A percentile compares a stretch with the other conserved stretches of the same genome.
phyloP scores from a whole-genome alignment of 23 tunicate genomes.

The Pegea sp. region DNA sequence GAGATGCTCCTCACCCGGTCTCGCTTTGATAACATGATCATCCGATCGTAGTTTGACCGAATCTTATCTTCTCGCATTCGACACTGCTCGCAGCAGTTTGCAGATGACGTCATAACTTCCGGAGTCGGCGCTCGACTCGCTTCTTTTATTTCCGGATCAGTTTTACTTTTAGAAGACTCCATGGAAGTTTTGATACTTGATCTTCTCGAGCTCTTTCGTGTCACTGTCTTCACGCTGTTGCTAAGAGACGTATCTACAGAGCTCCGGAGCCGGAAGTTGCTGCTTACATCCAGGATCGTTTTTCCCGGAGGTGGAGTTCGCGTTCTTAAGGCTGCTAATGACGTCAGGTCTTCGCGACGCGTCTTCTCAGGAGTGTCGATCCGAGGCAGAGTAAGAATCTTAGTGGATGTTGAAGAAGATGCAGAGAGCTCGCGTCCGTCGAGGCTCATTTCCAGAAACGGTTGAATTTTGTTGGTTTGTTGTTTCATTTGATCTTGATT shows the following conservation, averaged over 20 bases:
- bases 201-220: neutral
- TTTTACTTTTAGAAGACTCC: too few relatives aligned
- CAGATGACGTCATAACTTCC: too few relatives aligned
- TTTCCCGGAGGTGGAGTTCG: neutral
- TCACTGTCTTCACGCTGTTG: neutral
- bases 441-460: neutral
- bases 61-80: constrained; percentile 45
- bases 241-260: too few relatives aligned
- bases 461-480: too few relatives aligned
- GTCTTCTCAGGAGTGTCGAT: constrained; percentile 11
- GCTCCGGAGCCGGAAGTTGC: neutral
- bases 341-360: neutral
- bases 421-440: neutral
- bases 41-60: constrained; percentile 51
- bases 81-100: constrained; percentile 33
- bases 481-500: too few relatives aligned
- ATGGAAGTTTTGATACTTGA: too few relatives aligned
- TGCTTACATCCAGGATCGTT: neutral
- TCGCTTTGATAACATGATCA: constrained; percentile 70
- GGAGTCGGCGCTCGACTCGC: too few relatives aligned
- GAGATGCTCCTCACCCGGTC: constrained; percentile 35
- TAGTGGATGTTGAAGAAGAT: neutral
- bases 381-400: neutral
- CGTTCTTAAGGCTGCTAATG: neutral
- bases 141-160: too few relatives aligned